These are phyloP conservation scores for Temnopleurus reevesii DNA, from an alignment of 53 echinoderm and acorn worm species.

Conservation along the genomic window DNA sequence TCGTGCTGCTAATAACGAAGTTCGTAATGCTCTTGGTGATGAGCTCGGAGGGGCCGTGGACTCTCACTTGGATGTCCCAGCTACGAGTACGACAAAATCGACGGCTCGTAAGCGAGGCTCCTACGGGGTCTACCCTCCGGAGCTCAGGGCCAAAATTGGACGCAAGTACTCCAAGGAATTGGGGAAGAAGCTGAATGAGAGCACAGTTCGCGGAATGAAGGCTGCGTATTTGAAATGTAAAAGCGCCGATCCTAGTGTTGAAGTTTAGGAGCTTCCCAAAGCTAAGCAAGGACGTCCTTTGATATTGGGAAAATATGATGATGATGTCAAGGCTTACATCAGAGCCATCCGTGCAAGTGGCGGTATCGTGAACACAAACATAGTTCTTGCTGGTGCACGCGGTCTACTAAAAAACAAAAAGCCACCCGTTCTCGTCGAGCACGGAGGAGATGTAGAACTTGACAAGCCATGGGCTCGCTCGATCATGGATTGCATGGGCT, in stretches of 20 bases:
- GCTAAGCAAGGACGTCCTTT: constrained; percentile 26
- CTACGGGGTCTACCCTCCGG: not conserved
- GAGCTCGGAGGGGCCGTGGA: not conserved
- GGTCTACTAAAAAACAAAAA: constrained; percentile 33
- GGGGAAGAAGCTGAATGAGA: constrained; percentile 36
- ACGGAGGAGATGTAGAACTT: constrained; percentile 32
- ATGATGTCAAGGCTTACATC: constrained; percentile 17
- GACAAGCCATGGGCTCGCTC: constrained; percentile 57
- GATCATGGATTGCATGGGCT: constrained; percentile 50
- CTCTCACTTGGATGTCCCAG: too few species aligned
- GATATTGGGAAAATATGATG: constrained; percentile 42
- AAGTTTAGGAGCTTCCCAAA: not conserved
- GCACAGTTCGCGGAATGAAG: constrained; percentile 59
- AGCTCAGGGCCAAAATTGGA: constrained; percentile 52
- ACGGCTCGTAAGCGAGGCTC: not conserved
- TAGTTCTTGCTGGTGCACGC: not conserved
- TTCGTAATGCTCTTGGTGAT: not conserved
- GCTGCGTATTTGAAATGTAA: constrained; percentile 28
- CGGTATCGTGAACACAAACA: constrained; percentile 11
- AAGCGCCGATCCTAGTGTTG: not conserved
- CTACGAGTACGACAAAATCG: not conserved
- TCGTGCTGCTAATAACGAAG: constrained; percentile 33
- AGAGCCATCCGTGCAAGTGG: constrained; percentile 40
- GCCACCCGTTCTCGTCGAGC: constrained; percentile 49
- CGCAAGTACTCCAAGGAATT: constrained; percentile 18